Base-by-base conservation (phyloP, 2,888 invertebrate species). In the Chymomyza amoena region DNA sequence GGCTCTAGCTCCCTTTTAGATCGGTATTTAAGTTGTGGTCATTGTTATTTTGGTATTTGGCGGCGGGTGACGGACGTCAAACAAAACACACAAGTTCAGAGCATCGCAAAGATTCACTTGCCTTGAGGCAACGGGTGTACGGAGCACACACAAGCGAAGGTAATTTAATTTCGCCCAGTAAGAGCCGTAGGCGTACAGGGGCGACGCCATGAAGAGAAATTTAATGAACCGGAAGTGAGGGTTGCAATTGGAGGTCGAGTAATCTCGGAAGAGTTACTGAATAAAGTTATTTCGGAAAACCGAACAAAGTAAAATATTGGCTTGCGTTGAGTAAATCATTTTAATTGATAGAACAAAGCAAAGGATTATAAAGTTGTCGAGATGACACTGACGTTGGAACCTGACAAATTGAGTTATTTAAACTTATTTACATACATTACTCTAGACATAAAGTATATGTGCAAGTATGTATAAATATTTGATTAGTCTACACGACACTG, bases 401-500 rank as follows among this genome's bases (percentile, higher is more conserved):
- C 73, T 85, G 82, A 85, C 84, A 83, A 83, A 83, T 83, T 88
- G 88, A 83, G 88, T 83, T 86, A 83, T 88, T 80, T 70, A 64
- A 78, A 78, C 75, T 83, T 32, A 32, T 32, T 32, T 82, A 86
- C 72, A 81, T 79, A 76, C 71, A 78, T 57, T 57, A 52, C 6
- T 7, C 51, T n/a, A 20, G 20, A 20, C 32, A 32, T 1, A 9
- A 32, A 32, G 32, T 32, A 32, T 9, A 25, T 32, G 9, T 32
- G 5, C 5, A 32, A 4, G 7, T 32, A 32, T 32, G 56, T 63
- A 45, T 61, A 52, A 75, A 80, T 73, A 81, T 77, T 79, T 88
- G 76, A 84, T 84, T 84, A 87, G 89, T 84, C 88, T 87, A 79
- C 87, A 80, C 82, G 80, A 88, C 88, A 72, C 80, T 84, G 87